Evolutionary conservation across 2,113 vertebrate genomes (phyloP).

Genomic region (Sigmodon hispidus): DNA sequence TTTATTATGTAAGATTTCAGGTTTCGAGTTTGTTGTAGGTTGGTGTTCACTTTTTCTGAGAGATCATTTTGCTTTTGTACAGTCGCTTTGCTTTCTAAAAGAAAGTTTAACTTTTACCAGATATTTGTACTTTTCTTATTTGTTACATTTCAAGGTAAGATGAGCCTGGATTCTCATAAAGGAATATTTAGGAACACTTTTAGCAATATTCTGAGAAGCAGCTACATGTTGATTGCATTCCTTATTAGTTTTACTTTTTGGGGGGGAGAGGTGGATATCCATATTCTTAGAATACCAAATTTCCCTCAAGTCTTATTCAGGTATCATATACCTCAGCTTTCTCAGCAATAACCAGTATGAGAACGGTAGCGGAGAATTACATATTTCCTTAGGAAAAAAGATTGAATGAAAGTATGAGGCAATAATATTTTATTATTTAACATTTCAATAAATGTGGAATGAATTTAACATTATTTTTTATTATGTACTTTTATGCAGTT

Average conservation of each 20-base stretch:
- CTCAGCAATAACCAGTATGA: constrained; percentile 57
- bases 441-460: constrained; percentile 58
- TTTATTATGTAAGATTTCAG: background rate
- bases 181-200: constrained; percentile 9
- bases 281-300: constrained; percentile 54
- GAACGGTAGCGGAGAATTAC: constrained; percentile 56
- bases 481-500: constrained; percentile 44
- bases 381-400: constrained; percentile 60
- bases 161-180: constrained; percentile 18
- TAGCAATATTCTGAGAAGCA: constrained; percentile 45
- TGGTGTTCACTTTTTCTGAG: constrained; percentile 7
- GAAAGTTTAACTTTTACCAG: constrained; percentile 6
- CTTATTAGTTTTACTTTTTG: constrained; percentile 33
- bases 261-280: background rate
- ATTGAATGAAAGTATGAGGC: constrained; percentile 24
- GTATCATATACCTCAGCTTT: constrained; percentile 27
- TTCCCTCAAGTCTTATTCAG: constrained; percentile 65
- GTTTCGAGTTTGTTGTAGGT: constrained; percentile 50
- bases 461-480: constrained; percentile 68
- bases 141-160: background rate
- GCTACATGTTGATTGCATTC: background rate
- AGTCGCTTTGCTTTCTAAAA: background rate
- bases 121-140: background rate
- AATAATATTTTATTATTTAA: constrained; percentile 66
- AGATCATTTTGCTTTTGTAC: constrained; percentile 7